phyloP scores from a whole-genome alignment of 1,140 invertebrate genomes.

The Andrena cerasifolii region DNA sequence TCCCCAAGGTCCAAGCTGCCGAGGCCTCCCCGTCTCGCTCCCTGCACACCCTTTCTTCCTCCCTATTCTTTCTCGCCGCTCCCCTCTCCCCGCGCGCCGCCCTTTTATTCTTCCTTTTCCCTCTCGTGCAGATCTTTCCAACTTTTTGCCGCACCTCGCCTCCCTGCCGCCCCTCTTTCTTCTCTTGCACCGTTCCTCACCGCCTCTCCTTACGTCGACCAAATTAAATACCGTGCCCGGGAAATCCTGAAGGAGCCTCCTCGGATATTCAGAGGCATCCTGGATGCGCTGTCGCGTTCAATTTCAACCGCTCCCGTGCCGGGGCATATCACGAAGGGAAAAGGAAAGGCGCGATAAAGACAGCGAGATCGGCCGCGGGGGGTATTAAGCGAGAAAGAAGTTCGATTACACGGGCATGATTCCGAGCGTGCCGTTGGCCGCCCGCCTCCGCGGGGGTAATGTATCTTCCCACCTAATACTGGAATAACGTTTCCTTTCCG shows the following conservation, averaged over 20 bases:
- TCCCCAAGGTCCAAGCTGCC: conserved; percentile 60
- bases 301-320: conserved; percentile 52
- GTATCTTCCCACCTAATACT: not conserved
- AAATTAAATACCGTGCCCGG: conserved; percentile 73
- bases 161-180: conserved; percentile 45
- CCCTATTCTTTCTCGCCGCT: conserved; percentile 20
- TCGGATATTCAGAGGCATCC: conserved; percentile 63
- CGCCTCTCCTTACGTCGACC: conserved; percentile 63
- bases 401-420: conserved; percentile 23
- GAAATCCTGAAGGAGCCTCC: conserved; percentile 57
- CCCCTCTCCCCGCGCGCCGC: conserved; percentile 21
- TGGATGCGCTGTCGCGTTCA: conserved; percentile 63
- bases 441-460: not conserved
- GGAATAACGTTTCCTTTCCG: not conserved
- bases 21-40: conserved; percentile 39
- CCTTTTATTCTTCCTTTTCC: conserved; percentile 17
- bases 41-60: conserved; percentile 6
- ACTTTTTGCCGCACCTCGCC: conserved; percentile 30
- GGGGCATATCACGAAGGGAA: conserved; percentile 25
- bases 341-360: not conserved
- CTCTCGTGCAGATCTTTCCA: conserved; percentile 21
- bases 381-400: conserved; percentile 9
- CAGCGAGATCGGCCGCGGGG: conserved; percentile 17
- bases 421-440: not conserved
- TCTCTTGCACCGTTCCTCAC: conserved; percentile 39